Conservation (phyloP, 2,888 invertebrate genomes). For the Oxystoma pomonae region DNA sequence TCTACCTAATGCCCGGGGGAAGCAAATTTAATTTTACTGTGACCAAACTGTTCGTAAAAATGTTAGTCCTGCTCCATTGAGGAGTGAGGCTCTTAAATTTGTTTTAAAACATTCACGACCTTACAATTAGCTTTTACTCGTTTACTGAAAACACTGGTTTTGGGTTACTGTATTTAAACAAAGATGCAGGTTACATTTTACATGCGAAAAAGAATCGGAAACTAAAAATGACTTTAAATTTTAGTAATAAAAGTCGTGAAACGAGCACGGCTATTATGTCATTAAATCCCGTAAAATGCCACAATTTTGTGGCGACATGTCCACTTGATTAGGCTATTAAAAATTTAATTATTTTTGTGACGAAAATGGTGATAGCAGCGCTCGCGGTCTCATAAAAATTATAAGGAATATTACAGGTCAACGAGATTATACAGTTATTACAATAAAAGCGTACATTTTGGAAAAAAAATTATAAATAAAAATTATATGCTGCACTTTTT, state of each 20-base stretch:
- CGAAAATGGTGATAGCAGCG: neutral
- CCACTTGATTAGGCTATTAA: conserved; percentile 19
- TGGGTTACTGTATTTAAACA: no score
- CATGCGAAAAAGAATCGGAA: no score
- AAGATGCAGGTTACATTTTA: no score
- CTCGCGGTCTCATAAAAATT: neutral
- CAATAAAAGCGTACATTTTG: no score
- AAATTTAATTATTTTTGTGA: conserved; percentile 11
- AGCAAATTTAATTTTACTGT: no score
- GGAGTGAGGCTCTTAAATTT: neutral
- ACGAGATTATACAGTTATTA: neutral
- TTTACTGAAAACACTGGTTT: neutral
- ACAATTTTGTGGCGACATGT: conserved; percentile 21
- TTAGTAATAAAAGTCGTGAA: neutral
- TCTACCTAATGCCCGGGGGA: no score
- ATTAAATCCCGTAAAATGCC: conserved; percentile 7
- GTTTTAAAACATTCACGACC: neutral
- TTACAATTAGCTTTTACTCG: neutral
- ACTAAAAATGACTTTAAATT: no score
- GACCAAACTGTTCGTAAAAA: no score
- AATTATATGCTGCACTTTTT: no score
- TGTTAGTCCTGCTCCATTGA: no score
- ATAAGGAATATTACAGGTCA: neutral
- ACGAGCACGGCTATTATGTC: neutral
- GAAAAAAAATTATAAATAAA: no score